Base-by-base conservation (phyloP, 1,140 invertebrate species). In the Drosophila biarmipes region DNA sequence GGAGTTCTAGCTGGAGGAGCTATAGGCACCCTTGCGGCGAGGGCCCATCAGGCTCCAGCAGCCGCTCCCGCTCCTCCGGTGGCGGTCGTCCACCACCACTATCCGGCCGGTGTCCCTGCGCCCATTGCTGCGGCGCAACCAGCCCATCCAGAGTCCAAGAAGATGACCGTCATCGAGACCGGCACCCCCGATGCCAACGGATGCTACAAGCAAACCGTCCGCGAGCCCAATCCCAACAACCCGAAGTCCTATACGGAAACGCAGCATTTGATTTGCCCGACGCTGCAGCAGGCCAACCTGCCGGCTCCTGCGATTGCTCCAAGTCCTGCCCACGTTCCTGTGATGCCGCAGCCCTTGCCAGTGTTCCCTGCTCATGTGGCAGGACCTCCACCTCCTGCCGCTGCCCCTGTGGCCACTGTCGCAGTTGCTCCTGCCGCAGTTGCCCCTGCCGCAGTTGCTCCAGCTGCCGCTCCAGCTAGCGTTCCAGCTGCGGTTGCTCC, bases 201-300 rank as follows among this genome's bases (percentile, higher is more conserved):
- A 1, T 89, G 84, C 61, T 89, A 89, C 34, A 77, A 43, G 14
- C 79, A 89, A 55, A 84, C 57, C 0, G 57, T 84, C 6, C 75
- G 72, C 5, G 72, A 89, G 12, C 84, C 76, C 5, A 40, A 80
- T 35, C 37, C 72, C 2, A 53, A 56, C 15, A 62, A 89, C 27
- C 34, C 46, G 0, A 73, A 80, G 34, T 42, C 68, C 2, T 89
- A 84, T 14, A 82, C 68, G 0, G 79, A 89, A 46, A 89, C 84
- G 10, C 59, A 77, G 35, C 61, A 73, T 46, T 54, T 89, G 6
- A 51, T 89, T 4, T 89, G 84, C 46, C 84, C 84, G 14, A 76
- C 62, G 2, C n/a, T 59, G n/a, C 27, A 49, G 29, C 54, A 55
- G 21, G 27, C 52, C 19, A 56, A 63, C 15, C 62, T 54, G 17